These are phyloP conservation scores for Lepidochrysops patricia DNA, from an alignment of 2,888 invertebrate species.

Conservation along the genomic window DNA sequence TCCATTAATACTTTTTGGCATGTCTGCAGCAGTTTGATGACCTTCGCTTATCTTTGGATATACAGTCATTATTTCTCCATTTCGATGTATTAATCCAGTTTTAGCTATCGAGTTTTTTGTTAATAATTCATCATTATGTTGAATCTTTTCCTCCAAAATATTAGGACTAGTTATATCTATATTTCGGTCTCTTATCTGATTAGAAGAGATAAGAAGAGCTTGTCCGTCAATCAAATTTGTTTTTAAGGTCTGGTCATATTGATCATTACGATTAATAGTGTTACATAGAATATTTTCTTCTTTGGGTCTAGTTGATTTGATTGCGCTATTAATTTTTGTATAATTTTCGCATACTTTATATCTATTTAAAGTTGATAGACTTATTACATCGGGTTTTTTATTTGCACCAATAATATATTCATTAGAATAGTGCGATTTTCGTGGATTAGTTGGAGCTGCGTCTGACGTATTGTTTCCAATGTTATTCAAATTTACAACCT, in stretches of 20 bases:
- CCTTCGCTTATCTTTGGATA: background rate
- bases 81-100: background rate
- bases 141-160: background rate
- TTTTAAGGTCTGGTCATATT: background rate
- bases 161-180: background rate
- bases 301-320: background rate
- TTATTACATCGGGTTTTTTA: background rate
- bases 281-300: background rate
- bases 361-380: background rate
- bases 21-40: background rate
- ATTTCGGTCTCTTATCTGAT: background rate
- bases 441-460: background rate
- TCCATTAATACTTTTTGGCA: background rate
- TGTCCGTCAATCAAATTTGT: background rate
- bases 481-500: slow-evolving; percentile 37
- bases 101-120: background rate
- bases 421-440: background rate
- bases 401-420: background rate
- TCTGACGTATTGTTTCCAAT: slow-evolving; percentile 36
- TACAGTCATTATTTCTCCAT: background rate
- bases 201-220: background rate
- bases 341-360: background rate
- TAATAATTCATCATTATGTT: background rate
- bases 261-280: background rate
- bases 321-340: background rate